phyloP scores from a whole-genome alignment of 1,140 invertebrate genomes.

The Whitmania pigra region DNA sequence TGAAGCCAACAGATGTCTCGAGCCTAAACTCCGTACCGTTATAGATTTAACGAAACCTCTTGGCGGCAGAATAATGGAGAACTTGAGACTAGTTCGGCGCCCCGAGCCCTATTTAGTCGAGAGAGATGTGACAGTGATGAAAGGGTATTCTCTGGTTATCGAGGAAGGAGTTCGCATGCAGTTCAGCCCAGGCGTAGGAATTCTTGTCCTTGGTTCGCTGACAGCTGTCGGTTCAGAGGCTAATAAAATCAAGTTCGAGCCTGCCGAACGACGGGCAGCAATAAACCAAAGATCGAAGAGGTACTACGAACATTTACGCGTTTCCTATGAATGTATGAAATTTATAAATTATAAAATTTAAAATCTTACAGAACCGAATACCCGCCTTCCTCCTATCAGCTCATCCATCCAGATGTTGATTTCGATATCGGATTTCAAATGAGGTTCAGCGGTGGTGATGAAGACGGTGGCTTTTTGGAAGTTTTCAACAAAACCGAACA shows the following conservation, averaged over 20 bases:
- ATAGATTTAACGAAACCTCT: constrained; percentile 44
- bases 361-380: no score
- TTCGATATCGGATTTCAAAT: constrained; percentile 17
- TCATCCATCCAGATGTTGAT: background rate
- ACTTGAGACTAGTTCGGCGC: constrained; percentile 56
- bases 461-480: constrained; percentile 65
- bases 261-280: constrained; percentile 34
- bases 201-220: constrained; percentile 84
- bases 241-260: constrained; percentile 70
- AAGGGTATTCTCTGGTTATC: constrained; percentile 67
- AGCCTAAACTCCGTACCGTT: constrained; percentile 44
- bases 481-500: constrained; percentile 84
- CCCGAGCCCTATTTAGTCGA: constrained; percentile 65
- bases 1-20: constrained; percentile 36
- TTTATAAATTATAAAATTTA: no score
- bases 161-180: constrained; percentile 78
- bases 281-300: constrained; percentile 13
- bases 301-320: background rate
- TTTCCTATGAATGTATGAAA: no score
- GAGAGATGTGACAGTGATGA: constrained; percentile 92
- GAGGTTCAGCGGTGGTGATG: constrained; percentile 29
- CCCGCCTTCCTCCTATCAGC: no score
- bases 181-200: constrained; percentile 90
- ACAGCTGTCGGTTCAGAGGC: constrained; percentile 64
- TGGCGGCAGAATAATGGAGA: constrained; percentile 67